A percentile compares a stretch with the other conserved stretches of the same genome.
Conservation (phyloP, 1,140 invertebrate genomes). For the Caenorhabditis brenneri region DNA sequence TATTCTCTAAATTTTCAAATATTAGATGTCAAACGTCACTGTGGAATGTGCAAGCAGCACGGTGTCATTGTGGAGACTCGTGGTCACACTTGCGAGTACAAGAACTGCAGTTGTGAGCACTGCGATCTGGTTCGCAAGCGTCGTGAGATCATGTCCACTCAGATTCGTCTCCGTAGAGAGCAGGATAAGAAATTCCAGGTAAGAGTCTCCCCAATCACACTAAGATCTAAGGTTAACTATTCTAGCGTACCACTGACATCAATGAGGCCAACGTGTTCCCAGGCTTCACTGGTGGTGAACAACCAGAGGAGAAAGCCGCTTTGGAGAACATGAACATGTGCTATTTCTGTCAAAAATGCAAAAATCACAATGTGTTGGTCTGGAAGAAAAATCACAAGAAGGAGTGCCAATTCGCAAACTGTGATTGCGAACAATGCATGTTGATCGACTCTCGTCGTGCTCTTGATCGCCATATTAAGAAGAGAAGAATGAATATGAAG, state of each 20-base stretch:
- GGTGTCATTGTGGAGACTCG: conserved; percentile 65
- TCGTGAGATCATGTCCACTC: conserved; percentile 66
- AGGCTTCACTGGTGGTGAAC: neutral
- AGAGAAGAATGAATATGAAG: conserved; percentile 39
- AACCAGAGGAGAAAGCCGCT: neutral
- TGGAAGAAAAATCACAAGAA: conserved; percentile 70
- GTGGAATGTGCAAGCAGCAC: conserved; percentile 68
- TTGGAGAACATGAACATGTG: conserved; percentile 63
- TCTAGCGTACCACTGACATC: conserved; percentile 43
- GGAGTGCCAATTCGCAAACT: conserved; percentile 62
- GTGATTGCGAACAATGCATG: conserved; percentile 63
- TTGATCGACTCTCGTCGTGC: conserved; percentile 65
- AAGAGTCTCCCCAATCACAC: too few relatives aligned
- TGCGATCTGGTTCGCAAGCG: conserved; percentile 64
- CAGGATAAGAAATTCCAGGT: conserved; percentile 67
- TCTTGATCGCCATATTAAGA: conserved; percentile 66
- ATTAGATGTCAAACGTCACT: conserved; percentile 69
- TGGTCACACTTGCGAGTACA: conserved; percentile 64
- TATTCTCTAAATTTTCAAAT: too few relatives aligned
- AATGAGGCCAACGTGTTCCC: conserved; percentile 44
- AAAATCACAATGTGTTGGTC: conserved; percentile 65
- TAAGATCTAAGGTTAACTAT: too few relatives aligned
- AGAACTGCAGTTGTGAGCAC: conserved; percentile 65
- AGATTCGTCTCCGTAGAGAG: conserved; percentile 66
- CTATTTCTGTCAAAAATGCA: conserved; percentile 70